These are phyloP conservation scores for Coregonus clupeaformis DNA, from an alignment of 2,113 vertebrate genomes.

Conservation along the genomic window DNA sequence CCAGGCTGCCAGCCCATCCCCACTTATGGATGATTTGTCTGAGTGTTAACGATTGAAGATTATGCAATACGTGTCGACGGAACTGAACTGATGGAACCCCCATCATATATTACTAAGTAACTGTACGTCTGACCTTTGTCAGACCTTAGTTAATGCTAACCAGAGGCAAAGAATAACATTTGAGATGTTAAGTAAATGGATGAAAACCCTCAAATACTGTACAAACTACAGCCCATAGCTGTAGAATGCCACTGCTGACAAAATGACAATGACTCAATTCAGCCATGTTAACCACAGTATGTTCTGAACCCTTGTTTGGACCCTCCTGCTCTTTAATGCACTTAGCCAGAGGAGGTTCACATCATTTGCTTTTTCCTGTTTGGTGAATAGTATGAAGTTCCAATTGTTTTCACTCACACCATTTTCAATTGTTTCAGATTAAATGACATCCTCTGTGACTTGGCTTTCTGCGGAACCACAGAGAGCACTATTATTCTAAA, in stretches of 20 bases:
- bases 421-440: slow-evolving; percentile 65
- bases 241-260: background rate
- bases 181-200: background rate
- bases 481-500: slow-evolving; percentile 30
- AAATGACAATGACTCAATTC: background rate
- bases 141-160: too few relatives aligned
- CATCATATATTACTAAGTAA: background rate
- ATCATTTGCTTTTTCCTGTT: slow-evolving; percentile 63
- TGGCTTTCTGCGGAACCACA: slow-evolving; percentile 41
- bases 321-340: slow-evolving; percentile 24
- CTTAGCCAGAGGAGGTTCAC: slow-evolving; percentile 26
- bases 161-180: background rate
- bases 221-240: background rate
- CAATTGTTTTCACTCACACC: slow-evolving; percentile 56
- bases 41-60: slow-evolving; percentile 23
- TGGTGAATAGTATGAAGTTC: slow-evolving; percentile 53
- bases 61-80: background rate
- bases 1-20: background rate
- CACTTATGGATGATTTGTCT: background rate
- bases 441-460: slow-evolving; percentile 60
- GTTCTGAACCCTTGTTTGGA: slow-evolving; percentile 12
- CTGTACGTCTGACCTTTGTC: background rate
- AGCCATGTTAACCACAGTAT: background rate
- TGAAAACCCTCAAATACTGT: too few relatives aligned
- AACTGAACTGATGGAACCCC: background rate